A percentile compares a stretch with the other conserved stretches of the same genome.
These are phyloP conservation scores for Timandra comae DNA, from an alignment of 2,888 invertebrate genomes.

Conservation along the genomic window DNA sequence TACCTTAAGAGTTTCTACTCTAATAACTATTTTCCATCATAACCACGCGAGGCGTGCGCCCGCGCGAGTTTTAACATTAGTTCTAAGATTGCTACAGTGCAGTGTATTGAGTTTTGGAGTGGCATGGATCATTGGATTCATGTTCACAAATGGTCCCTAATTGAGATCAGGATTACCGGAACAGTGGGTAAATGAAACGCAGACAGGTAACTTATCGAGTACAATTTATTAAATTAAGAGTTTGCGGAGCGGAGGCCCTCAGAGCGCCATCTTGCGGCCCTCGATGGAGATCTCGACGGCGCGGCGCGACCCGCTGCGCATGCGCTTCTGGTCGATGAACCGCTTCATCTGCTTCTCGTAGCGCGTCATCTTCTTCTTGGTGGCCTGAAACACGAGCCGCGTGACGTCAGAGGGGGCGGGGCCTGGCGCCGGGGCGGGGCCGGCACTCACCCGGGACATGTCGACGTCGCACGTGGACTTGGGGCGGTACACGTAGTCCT, in stretches of 20 bases:
- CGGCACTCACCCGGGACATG: slow-evolving; percentile 81
- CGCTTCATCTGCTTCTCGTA: slow-evolving; percentile 95
- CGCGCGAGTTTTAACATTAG: not conserved
- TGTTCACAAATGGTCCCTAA: too few relatives aligned
- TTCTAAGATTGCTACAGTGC: not conserved
- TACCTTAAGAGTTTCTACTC: not conserved
- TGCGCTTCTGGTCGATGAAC: slow-evolving; percentile 89
- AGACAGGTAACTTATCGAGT: not conserved
- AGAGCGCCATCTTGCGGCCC: slow-evolving; percentile 96
- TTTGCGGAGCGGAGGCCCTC: slow-evolving; percentile 24
- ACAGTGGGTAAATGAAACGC: not conserved
- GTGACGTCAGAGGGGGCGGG: not conserved
- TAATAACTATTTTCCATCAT: too few relatives aligned
- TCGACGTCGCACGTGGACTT: slow-evolving; percentile 93
- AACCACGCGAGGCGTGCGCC: not conserved
- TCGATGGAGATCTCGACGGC: slow-evolving; percentile 98
- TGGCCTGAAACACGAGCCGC: slow-evolving; percentile 74
- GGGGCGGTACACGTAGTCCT: slow-evolving; percentile 97
- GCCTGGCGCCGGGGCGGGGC: too few relatives aligned
- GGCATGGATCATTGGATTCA: too few relatives aligned
- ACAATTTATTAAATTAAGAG: too few relatives aligned
- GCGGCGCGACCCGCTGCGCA: slow-evolving; percentile 85
- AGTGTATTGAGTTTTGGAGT: not conserved
- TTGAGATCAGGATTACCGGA: too few relatives aligned
- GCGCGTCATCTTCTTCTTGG: slow-evolving; percentile 90